Evolutionary conservation across 2,888 invertebrate species (phyloP).

Genomic region (Hydropsyche betteni): DNA sequence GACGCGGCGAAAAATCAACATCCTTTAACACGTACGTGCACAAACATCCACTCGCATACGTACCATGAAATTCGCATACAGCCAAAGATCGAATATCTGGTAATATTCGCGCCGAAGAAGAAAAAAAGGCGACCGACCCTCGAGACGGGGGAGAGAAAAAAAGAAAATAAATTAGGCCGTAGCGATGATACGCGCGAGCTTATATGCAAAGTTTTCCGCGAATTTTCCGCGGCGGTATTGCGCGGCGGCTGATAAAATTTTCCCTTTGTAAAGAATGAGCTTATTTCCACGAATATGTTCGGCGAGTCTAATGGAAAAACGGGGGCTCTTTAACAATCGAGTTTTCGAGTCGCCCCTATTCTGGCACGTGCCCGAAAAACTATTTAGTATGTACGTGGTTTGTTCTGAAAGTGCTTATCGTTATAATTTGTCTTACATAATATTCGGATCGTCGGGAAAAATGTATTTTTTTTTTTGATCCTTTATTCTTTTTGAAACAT

Average conservation of each 20-base stretch:
- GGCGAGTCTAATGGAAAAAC: conserved; percentile 35
- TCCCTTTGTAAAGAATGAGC: conserved; percentile 22
- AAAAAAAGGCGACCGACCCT: conserved; percentile 11
- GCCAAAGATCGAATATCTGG: conserved; percentile 23
- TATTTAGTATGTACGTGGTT: too few species aligned
- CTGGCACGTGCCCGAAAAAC: neutral
- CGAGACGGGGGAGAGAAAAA: neutral
- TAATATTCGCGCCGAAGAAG: conserved; percentile 3
- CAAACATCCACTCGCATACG: too few species aligned
- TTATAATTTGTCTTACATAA: too few species aligned
- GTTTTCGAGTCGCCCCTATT: conserved; percentile 30
- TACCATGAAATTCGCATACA: neutral
- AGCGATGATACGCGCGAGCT: too few species aligned
- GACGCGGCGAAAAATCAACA: conserved; percentile 26
- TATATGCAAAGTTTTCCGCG: neutral
- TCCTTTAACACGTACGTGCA: neutral
- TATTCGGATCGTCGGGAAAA: too few species aligned
- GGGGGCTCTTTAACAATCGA: conserved; percentile 36
- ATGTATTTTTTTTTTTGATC: too few species aligned
- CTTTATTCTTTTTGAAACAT: too few species aligned
- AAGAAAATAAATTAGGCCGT: conserved; percentile 4
- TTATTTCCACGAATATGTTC: conserved; percentile 24
- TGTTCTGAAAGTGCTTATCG: too few species aligned
- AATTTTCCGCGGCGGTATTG: neutral
- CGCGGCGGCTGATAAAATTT: conserved; percentile 24